Evolutionary conservation across 1,140 invertebrate species (phyloP).

Genomic region (Notospermus geniculatus): DNA sequence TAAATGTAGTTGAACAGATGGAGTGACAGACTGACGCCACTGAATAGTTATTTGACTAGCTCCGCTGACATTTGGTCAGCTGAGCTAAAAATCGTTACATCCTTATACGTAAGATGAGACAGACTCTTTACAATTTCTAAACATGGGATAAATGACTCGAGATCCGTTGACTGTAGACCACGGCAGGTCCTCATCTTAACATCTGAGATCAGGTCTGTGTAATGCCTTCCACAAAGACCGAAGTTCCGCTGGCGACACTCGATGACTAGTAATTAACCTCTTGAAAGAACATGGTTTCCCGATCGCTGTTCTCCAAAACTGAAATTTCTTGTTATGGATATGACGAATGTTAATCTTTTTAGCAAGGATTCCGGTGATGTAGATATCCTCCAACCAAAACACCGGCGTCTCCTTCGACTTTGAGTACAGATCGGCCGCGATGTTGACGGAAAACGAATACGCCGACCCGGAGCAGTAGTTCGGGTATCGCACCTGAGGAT

Average conservation of each 20-base stretch:
- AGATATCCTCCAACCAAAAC: slow-evolving; percentile 55
- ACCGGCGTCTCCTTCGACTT: slow-evolving; percentile 31
- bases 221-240: not conserved
- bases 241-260: not conserved
- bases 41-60: no score
- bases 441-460: slow-evolving; percentile 43
- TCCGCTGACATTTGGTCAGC: no score
- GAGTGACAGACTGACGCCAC: no score
- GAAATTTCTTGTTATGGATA: slow-evolving; percentile 22
- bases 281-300: not conserved
- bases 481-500: slow-evolving; percentile 43
- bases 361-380: slow-evolving; percentile 48
- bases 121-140: no score
- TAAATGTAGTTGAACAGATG: no score
- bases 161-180: no score
- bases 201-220: not conserved
- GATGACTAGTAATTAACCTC: not conserved
- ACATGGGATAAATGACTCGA: no score
- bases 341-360: slow-evolving; percentile 22
- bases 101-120: no score
- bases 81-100: no score
- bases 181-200: no score
- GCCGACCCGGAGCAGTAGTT: slow-evolving; percentile 50
- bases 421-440: slow-evolving; percentile 37
- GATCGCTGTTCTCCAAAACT: slow-evolving; percentile 3